phyloP scores from a whole-genome alignment of 2,797 vertebrate species.

The Coregonus sp. region DNA sequence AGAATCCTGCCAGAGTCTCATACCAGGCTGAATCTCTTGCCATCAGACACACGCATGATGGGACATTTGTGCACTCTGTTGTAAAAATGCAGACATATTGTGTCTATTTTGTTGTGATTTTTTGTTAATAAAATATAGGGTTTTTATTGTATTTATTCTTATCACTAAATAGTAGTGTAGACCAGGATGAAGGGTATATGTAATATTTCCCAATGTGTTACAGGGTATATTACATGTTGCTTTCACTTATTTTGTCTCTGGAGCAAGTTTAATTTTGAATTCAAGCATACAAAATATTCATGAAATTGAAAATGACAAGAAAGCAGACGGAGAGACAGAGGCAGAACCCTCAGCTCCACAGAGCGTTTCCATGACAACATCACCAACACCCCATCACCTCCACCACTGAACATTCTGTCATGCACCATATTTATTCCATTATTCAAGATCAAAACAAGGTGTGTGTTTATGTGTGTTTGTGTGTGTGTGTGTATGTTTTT shows the following conservation, averaged over 20 bases:
- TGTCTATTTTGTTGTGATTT: background rate
- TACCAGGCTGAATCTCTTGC: slow-evolving; percentile 73
- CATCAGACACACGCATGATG: slow-evolving; percentile 66
- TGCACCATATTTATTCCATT: slow-evolving; percentile 60
- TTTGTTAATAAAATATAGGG: background rate
- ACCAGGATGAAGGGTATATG: too few relatives aligned
- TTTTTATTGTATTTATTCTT: background rate
- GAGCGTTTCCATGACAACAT: slow-evolving; percentile 60
- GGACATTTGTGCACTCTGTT: slow-evolving; percentile 59
- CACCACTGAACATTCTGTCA: slow-evolving; percentile 57
- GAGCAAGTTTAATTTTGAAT: background rate
- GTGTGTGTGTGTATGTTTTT: slow-evolving; percentile 51
- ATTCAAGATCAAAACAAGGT: slow-evolving; percentile 68
- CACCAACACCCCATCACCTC: slow-evolving; percentile 46
- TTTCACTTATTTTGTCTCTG: too few relatives aligned
- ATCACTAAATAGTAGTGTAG: too few relatives aligned
- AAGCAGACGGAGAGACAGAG: slow-evolving; percentile 3
- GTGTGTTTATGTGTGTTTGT: slow-evolving; percentile 25
- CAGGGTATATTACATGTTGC: too few relatives aligned
- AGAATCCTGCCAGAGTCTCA: slow-evolving; percentile 73
- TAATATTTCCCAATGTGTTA: too few relatives aligned
- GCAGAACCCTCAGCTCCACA: slow-evolving; percentile 40
- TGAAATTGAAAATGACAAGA: slow-evolving; percentile 1
- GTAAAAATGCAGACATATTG: slow-evolving; percentile 22
- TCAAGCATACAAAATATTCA: background rate